These are phyloP conservation scores for Drosophila cardini DNA, from an alignment of 1,140 invertebrate genomes.

Conservation along the genomic window DNA sequence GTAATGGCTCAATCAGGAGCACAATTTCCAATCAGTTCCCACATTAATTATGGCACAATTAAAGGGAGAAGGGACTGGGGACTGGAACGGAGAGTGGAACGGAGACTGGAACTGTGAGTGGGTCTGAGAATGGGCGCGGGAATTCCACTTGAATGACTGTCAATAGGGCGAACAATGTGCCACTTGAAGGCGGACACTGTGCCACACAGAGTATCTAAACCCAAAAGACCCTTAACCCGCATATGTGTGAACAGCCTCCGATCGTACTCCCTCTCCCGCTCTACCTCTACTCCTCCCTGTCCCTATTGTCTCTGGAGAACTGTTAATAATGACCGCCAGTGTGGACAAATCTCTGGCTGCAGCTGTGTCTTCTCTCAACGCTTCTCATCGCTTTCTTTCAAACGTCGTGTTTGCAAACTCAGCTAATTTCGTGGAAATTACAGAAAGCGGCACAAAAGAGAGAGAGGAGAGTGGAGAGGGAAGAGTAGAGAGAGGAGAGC, in stretches of 20 bases:
- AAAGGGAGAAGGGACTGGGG: conserved; percentile 46
- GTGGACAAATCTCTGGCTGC: conserved; percentile 70
- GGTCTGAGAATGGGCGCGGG: conserved; percentile 34
- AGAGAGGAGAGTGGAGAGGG: not conserved
- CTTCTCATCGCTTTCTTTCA: too few species aligned
- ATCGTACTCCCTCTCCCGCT: not conserved
- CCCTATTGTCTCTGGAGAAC: not conserved
- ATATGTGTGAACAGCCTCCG: conserved; percentile 42
- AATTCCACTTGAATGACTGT: conserved; percentile 77
- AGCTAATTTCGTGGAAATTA: conserved; percentile 74
- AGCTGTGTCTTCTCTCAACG: conserved; percentile 35
- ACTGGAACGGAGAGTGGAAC: conserved; percentile 16
- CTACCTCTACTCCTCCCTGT: not conserved
- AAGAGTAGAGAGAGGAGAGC: not conserved
- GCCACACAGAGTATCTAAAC: conserved; percentile 16
- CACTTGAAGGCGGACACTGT: conserved; percentile 48
- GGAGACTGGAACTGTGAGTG: not conserved
- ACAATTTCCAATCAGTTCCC: conserved; percentile 66
- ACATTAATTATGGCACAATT: conserved; percentile 82
- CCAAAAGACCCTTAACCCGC: conserved; percentile 57
- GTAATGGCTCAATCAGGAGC: conserved; percentile 70
- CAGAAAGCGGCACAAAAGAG: conserved; percentile 11
- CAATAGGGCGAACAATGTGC: conserved; percentile 68
- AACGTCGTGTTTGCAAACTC: conserved; percentile 54
- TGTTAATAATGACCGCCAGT: conserved; percentile 63